Evolutionary conservation across 2,797 vertebrate species (phyloP).

Genomic region (Paguma larvata): DNA sequence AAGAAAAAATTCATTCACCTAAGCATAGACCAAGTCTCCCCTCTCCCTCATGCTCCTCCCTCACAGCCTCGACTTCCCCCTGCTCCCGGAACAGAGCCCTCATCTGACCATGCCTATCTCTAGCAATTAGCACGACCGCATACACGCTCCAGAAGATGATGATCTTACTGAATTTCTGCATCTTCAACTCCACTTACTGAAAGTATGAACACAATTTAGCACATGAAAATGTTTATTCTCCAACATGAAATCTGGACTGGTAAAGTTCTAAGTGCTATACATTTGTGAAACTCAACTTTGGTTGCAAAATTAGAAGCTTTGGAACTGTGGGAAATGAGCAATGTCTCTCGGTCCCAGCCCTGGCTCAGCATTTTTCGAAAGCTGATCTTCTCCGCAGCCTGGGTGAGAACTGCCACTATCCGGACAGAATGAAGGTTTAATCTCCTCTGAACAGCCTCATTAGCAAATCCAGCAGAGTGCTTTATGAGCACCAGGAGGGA

Average conservation of each 20-base stretch:
- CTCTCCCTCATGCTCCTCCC: not conserved
- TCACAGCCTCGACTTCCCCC: not conserved
- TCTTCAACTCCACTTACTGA: not conserved
- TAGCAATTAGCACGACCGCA: not conserved
- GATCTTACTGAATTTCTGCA: not conserved
- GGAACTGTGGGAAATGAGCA: not conserved
- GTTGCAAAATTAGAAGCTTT: not conserved
- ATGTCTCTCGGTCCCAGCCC: not conserved
- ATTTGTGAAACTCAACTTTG: not conserved
- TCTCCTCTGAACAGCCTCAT: not conserved
- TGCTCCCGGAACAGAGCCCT: not conserved
- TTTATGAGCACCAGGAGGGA: not conserved
- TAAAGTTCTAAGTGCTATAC: not conserved
- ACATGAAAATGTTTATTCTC: not conserved
- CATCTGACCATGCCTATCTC: not conserved
- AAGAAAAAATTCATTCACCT: not conserved
- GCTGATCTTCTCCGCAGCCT: not conserved
- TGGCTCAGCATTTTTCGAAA: not conserved
- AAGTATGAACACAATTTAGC: not conserved
- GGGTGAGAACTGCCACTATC: not conserved
- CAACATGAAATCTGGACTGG: not conserved
- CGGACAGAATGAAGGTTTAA: not conserved
- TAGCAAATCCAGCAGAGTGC: not conserved
- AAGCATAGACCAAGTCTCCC: not conserved
- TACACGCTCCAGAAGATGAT: not conserved